Evolutionary conservation across 2,888 invertebrate genomes (phyloP), one percentile per base, ranked within the genome.

Genomic region (Drosophila helvetica): DNA sequence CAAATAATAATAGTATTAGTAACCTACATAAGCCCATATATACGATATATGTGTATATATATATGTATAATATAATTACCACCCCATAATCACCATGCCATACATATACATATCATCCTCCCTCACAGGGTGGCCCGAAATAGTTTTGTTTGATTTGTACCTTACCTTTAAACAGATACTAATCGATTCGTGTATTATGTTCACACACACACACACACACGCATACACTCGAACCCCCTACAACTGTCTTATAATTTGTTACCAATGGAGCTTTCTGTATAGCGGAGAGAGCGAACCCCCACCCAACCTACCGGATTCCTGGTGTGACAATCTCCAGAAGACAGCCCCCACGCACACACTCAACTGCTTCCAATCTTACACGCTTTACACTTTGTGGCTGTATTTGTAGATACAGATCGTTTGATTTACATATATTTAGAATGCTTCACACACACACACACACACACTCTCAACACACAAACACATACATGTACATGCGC

Each of bases 151-250:
- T 71, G 71, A 70, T 55, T 69, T 53, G 50, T 55, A 42, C 53
- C 67, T 38, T 52, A 54, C 30, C 33, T 62, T 74, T 74, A 56
- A 76, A 64, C 52, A 79, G 83, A 89, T 89, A 89, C 89, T 89
- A 89, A 89, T 89, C 89, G 89, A 89, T 89, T 89, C 89, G 85
- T 89, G 89, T 89, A 77, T 82, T 82, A 66, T 75, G 81, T 80
- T 81, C 77, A 81, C 79, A 52, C 38, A 66, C 59, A 67, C 58
- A 60, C 67, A 66, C 71, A 59, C 61, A 48, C 58, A 53, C 58
- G 51, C 56, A 73, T 64, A 27, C 53, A 61, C 51, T 27, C 27
- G 2, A 30, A 30, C 12, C 33, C 33, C 12, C 5, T 22, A 9
- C 50, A 67, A 51, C 50, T 51, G 33, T 33, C 25, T 58, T 68